Evolutionary conservation across 2,113 vertebrate species (phyloP), one percentile per base, ranked within the genome.

Genomic region (Hirundichthys speculiger): DNA sequence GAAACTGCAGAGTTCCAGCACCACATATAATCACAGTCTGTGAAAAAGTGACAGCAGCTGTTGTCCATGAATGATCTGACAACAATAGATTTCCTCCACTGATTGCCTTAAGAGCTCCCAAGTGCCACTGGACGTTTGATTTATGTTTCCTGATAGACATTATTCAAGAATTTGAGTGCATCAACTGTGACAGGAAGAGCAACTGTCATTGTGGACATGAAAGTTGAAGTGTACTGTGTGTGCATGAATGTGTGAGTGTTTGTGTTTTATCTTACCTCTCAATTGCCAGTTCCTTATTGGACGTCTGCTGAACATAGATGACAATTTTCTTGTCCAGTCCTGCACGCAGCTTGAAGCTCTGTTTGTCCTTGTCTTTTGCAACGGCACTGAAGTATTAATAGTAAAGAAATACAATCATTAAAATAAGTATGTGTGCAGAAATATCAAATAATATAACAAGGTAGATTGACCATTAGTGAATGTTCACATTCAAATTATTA

Each of bases 271-370:
- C 25, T 88, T 95, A 98, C 98, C 98, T 97, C 90, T 99, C 98
- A 71, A 99, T 98, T 51, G 96, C 95, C 88, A 99, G 93, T 49
- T 99, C 97, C 82, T 99, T 98, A 81, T 99, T 99, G 30, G 95
- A 98, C 5, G 95, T 97, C 90, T 99, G 98, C 54, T 98, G 97
- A 27, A 99, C 94, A 15, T 96, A 98, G 69, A 99, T 96, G 67
- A 99, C 96, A 55, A 99, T 98, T 88, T 99, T 99, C 91, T 98
- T 99, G 90, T 97, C 97, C 83, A 97, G 94, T 47, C 98, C 98
- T 24, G 97, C 95, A 41, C 97, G 96, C 13, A 99, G 93, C 81
- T 98, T 99, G 91, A 99, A 99, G 90, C 96, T 98, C 67, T 99
- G 97, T 68, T 95, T 94, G 88, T 99, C 97, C 80, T 99, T 99